Base-by-base conservation (phyloP, 2,888 invertebrate species). In the Periphyllus acericola region DNA sequence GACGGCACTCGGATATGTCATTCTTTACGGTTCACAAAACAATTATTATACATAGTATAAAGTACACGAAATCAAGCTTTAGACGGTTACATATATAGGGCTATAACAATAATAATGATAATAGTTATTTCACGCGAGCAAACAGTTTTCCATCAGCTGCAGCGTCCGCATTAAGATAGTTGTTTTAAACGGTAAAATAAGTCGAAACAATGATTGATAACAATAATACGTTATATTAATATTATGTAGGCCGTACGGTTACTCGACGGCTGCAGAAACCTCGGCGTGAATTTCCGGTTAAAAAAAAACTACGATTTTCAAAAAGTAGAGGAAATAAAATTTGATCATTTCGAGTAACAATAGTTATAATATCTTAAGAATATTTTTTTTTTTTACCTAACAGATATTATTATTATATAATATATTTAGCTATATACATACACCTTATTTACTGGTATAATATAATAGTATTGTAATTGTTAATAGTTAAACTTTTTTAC, bases 321-420 rank as follows among this genome's bases (percentile, higher is more conserved):
- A 75, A 75, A 76, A 52, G 17, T 29, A 76, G 46, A 52, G 40
- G 46, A 82, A 71, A 71, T 71, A 82, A 82, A 25, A 72, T 32
- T 11, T n/a, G 52, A 32, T 29, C 32, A 72, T 71, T 21, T 52
- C 21, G 36, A 80, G 36, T 80, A 80, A 80, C 36, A 80, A 80
- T 80, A 80, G n/a, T n/a, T n/a, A 79, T 80, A 80, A 71, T 29
- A 17, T 66, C 40, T 81, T 81, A 81, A 68, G 71, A 29, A 71
- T 71, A 71, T n/a, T 46, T 21, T 29, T 78, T 74, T 52, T 81
- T 68, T 81, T 36, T 9, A 36, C 36, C 68, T 40, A 68, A 66
- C 21, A 81, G n/a, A 40, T 81, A 46, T 68, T 29, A 68, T 71
- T 71, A 60, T 36, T 8, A 80, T 11, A 34, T 60, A 80, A 14